Conservation (phyloP, 2,888 invertebrate genomes). For the Hirtodrosophila trivittata region DNA sequence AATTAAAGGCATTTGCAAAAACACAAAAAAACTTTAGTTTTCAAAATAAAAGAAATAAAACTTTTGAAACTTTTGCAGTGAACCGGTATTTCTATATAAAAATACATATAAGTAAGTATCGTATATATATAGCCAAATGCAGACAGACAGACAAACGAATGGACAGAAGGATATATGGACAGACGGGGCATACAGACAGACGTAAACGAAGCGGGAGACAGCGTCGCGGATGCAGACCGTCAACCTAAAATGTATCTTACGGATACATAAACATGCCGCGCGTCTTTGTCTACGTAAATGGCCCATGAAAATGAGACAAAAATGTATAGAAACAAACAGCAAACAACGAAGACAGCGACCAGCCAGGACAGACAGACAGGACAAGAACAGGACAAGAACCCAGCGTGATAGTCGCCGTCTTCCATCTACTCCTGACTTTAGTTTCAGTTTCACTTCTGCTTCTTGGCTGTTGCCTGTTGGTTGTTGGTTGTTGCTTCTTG, state of each 20-base stretch:
- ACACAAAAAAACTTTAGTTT: conserved; percentile 21
- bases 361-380: conserved; percentile 28
- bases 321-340: conserved; percentile 54
- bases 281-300: conserved; percentile 77
- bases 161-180: conserved; percentile 10
- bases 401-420: conserved; percentile 63
- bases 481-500: conserved; percentile 9
- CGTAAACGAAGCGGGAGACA: conserved; percentile 31
- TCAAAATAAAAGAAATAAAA: conserved; percentile 36
- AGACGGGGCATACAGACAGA: conserved; percentile 11
- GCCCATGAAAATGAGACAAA: conserved; percentile 77
- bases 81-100: conserved; percentile 64
- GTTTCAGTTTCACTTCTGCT: conserved; percentile 26
- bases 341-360: conserved; percentile 4
- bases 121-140: conserved; percentile 44
- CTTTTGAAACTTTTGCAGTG: conserved; percentile 55
- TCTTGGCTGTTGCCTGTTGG: background rate
- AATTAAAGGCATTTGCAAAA: conserved; percentile 46
- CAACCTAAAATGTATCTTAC: conserved; percentile 71
- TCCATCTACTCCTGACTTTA: background rate
- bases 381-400: conserved; percentile 37
- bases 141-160: conserved; percentile 27
- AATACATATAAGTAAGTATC: conserved; percentile 15
- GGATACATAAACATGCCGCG: conserved; percentile 74
- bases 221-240: conserved; percentile 43